Evolutionary conservation across 2,113 vertebrate genomes (phyloP), one percentile per base, ranked within the genome.

Genomic region (Callopanchax toddi): DNA sequence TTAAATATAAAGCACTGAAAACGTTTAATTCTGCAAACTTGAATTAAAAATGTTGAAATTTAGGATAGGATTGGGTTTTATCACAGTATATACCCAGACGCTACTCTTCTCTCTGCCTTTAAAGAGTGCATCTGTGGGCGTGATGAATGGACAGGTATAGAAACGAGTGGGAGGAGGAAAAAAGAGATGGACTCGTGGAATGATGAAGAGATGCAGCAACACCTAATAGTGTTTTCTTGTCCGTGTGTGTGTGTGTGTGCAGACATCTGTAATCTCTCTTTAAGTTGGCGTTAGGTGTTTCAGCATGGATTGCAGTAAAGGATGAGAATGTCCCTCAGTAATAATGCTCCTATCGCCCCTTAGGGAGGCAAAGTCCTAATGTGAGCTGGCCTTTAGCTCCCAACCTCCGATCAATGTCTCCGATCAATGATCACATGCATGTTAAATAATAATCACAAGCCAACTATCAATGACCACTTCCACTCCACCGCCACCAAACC

Each of bases 361-460:
- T 68, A 50, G 86, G 90, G 90, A 88, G 71, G 51, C 37, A 64
- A 78, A 74, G 83, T 88, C 86, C 86, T 84, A 89, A 91, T 80
- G 85, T 81, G 81, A 85, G 74, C 75, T 85, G 86, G 89, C 88
- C 89, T 91, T 91, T 87, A 86, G 78, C 83, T 79, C 83, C 60
- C 69, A 85, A 79, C 85, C 82, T 73, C 67, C 55, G 71, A 91
- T 91, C 87, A 90, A 91, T 88, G 76, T 43, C 60, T 76, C 11
- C 52, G 69, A 91, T 92, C 89, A 83, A 92, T 90, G 84, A 75
- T 69, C 86, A 89, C 86, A 85, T 89, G 84, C 89, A 90, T 85
- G 88, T 91, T 92, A 91, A 92, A 91, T 91, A 92, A 91, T 89
- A 91, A 91, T 91, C 87, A 86, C 84, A 87, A 82, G 87, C 77